Evolutionary conservation across 2,797 vertebrate genomes (phyloP), one percentile per base, ranked within the genome.

Genomic region (Melanitta fusca): DNA sequence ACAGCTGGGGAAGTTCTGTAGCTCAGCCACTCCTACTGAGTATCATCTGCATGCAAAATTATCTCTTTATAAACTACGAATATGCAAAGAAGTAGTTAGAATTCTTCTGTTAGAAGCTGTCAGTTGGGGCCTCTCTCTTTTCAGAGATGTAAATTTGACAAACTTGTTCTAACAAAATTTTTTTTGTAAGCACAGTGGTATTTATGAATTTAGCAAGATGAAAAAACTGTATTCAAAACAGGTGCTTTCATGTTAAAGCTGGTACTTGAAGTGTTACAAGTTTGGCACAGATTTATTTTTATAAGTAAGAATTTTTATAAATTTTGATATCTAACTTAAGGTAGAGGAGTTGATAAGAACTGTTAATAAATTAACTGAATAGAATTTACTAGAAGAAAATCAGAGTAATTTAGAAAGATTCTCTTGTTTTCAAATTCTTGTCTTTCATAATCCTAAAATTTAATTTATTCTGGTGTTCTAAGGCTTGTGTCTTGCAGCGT

Each of bases 401-500:
- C 0, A 60, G 56, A 77, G 32, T 6, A 4, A 8, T 1, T 28
- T 53, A 61, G 49, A 10, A 62, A 27, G 28, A 32, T 68, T 9
- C 8, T 80, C 25, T 61, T 27, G 8, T n/a, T 92, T 89, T 86
- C 12, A 21, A 32, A 36, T 80, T 11, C 10, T 3, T 75, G 2
- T 6, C 9, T 72, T 78, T 39, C 13, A 1, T 43, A 58, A 47
- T 49, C 14, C 47, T 72, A 8, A 56, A 11, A 2, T 38, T 17
- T 38, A 60, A 18, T 39, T 57, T 45, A 7, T 49, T 53, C 17
- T 24, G 14, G 56, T 78, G 5, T 69, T 79, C 34, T 3, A 83
- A 99, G 99, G 99, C 99, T 11, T 99, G 99, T 95, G 99, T 99
- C 85, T 97, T 99, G 86, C 99, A 99, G 92, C 99, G 99, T 28